phyloP scores from a whole-genome alignment of 2,797 vertebrate genomes.

The Cygnus olor region DNA sequence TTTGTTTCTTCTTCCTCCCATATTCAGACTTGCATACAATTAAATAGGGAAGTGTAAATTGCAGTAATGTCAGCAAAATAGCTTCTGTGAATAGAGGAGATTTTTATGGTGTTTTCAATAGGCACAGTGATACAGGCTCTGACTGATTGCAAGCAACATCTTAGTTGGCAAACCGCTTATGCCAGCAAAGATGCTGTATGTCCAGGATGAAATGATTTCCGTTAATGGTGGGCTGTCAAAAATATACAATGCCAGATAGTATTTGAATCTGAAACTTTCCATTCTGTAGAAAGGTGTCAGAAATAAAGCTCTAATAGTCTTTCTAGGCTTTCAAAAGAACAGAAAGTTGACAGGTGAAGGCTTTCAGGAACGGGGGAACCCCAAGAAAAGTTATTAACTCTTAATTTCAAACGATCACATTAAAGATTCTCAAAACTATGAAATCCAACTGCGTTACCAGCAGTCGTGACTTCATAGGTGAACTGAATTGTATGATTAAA shows the following conservation, averaged over 20 bases:
- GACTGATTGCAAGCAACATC: background rate
- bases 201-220: background rate
- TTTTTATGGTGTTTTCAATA: background rate
- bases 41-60: background rate
- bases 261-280: background rate
- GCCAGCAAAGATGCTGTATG: background rate
- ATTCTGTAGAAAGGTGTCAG: background rate
- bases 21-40: fast-evolving
- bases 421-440: background rate
- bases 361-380: background rate
- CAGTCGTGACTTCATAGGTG: background rate
- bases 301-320: background rate
- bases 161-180: background rate
- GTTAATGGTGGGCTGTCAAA: background rate
- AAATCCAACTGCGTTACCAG: background rate
- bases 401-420: background rate
- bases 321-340: background rate
- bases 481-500: background rate
- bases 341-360: background rate
- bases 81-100: background rate
- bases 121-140: background rate
- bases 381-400: background rate
- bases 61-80: background rate
- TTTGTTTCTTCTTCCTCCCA: background rate
- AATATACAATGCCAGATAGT: background rate